These are phyloP conservation scores for Xerus rutilus DNA, from an alignment of 2,797 vertebrate species.

Conservation along the genomic window DNA sequence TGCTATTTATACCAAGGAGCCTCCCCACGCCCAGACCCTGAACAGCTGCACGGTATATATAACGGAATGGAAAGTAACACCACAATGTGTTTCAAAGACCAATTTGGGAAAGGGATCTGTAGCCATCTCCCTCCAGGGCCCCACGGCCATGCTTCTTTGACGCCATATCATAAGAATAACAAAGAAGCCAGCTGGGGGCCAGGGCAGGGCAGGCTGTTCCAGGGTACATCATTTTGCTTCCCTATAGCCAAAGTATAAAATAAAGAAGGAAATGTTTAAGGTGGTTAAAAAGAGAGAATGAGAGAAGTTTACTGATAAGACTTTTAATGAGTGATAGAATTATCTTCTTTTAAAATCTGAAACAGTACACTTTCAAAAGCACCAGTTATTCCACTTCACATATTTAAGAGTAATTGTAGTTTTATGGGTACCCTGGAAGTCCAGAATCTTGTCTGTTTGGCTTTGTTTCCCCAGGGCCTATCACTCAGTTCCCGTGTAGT, in stretches of 20 bases:
- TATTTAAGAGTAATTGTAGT: slow-evolving; percentile 17
- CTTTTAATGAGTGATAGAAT: slow-evolving; percentile 4
- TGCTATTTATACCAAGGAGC: slow-evolving; percentile 80
- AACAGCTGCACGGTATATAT: slow-evolving; percentile 80
- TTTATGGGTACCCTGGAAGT: neutral
- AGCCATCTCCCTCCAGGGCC: neutral
- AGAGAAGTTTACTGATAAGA: neutral
- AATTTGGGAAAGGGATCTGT: slow-evolving; percentile 43
- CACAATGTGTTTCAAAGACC: slow-evolving; percentile 75
- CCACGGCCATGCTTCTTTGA: slow-evolving; percentile 34
- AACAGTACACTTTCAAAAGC: slow-evolving; percentile 8
- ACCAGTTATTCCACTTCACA: neutral
- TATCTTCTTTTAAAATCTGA: slow-evolving; percentile 41
- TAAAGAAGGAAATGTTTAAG: slow-evolving; percentile 43
- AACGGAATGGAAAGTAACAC: slow-evolving; percentile 75
- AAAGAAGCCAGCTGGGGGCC: neutral
- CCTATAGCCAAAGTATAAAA: slow-evolving; percentile 53
- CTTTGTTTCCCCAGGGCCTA: neutral
- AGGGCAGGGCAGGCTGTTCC: neutral
- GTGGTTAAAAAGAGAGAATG: neutral
- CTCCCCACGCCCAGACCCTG: slow-evolving; percentile 55
- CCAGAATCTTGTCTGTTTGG: neutral
- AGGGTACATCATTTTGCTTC: slow-evolving; percentile 16
- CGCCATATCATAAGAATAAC: slow-evolving; percentile 73
- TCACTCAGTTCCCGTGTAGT: neutral